Evolutionary conservation across 2,888 invertebrate genomes (phyloP).

Genomic region (Drosophila limbata): DNA sequence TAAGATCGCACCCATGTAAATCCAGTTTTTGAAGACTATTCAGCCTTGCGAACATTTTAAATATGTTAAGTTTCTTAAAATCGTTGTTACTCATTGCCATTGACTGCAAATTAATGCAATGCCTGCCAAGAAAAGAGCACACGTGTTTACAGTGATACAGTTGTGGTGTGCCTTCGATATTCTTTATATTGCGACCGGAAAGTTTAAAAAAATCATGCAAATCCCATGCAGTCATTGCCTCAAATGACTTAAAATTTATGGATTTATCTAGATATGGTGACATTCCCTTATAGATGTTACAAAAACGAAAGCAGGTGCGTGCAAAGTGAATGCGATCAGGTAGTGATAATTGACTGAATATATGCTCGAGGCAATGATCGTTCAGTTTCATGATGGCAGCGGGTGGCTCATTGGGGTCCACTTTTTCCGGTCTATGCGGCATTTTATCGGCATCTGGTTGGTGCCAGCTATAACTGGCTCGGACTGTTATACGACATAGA

Average conservation of each 20-base stretch:
- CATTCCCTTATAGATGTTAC: slow-evolving; percentile 37
- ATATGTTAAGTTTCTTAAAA: slow-evolving; percentile 13
- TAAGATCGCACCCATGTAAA: slow-evolving; percentile 26
- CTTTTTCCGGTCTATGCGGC: neutral
- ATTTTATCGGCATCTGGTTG: slow-evolving; percentile 54
- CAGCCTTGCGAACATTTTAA: slow-evolving; percentile 36
- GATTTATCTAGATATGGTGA: slow-evolving; percentile 42
- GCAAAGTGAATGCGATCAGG: slow-evolving; percentile 67
- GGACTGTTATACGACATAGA: slow-evolving; percentile 28
- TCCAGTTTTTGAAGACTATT: slow-evolving; percentile 27
- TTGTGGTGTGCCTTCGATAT: slow-evolving; percentile 30
- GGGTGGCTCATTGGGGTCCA: neutral
- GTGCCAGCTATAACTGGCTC: slow-evolving; percentile 64
- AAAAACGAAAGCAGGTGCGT: slow-evolving; percentile 62
- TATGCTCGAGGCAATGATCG: slow-evolving; percentile 64
- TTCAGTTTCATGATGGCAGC: slow-evolving; percentile 50
- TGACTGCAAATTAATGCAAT: slow-evolving; percentile 36
- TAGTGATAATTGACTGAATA: slow-evolving; percentile 34
- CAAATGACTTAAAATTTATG: slow-evolving; percentile 22
- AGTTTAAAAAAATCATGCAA: slow-evolving; percentile 64
- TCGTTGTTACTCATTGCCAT: slow-evolving; percentile 17
- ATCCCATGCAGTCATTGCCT: slow-evolving; percentile 61
- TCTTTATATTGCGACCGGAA: slow-evolving; percentile 36
- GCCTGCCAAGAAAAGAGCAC: slow-evolving; percentile 20
- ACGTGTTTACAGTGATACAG: slow-evolving; percentile 20